phyloP scores from a whole-genome alignment of 2,113 vertebrate species.

The Cathartes aura region DNA sequence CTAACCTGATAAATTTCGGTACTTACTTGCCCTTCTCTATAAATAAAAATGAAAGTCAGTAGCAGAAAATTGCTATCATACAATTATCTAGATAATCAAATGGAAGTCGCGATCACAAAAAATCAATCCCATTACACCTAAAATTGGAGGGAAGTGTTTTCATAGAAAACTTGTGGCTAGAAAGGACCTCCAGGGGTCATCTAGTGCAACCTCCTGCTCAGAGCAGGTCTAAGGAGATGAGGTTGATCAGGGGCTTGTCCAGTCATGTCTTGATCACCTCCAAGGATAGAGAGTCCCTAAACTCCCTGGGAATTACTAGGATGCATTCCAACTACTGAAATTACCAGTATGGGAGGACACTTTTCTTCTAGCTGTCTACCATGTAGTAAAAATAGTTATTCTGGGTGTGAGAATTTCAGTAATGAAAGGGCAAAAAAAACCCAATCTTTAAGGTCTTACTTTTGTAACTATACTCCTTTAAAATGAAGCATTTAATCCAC shows the following conservation, averaged over 20 bases:
- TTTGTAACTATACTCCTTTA: not conserved
- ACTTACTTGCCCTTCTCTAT: not conserved
- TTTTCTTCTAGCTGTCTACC: not conserved
- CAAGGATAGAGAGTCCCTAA: not conserved
- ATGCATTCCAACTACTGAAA: not conserved
- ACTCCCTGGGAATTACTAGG: not conserved
- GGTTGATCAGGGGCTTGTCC: not conserved
- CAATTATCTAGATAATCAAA: not conserved
- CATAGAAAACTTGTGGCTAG: not conserved
- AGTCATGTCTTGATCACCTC: fast-evolving
- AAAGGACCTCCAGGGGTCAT: not conserved
- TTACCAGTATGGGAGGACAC: not conserved
- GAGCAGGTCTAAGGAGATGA: not conserved
- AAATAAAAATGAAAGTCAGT: not conserved
- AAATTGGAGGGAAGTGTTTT: not conserved
- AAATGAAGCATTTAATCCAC: not conserved
- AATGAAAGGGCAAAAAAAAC: fast-evolving
- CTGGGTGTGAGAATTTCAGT: not conserved
- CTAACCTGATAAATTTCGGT: not conserved
- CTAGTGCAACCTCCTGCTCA: not conserved
- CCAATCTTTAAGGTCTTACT: not conserved
- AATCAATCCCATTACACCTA: not conserved
- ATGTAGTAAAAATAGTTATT: not conserved
- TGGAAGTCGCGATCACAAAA: not conserved
- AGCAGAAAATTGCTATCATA: not conserved